Evolutionary conservation across 2,888 invertebrate genomes (phyloP), one percentile per base, ranked within the genome.

Genomic region (Antheraea yamamai): DNA sequence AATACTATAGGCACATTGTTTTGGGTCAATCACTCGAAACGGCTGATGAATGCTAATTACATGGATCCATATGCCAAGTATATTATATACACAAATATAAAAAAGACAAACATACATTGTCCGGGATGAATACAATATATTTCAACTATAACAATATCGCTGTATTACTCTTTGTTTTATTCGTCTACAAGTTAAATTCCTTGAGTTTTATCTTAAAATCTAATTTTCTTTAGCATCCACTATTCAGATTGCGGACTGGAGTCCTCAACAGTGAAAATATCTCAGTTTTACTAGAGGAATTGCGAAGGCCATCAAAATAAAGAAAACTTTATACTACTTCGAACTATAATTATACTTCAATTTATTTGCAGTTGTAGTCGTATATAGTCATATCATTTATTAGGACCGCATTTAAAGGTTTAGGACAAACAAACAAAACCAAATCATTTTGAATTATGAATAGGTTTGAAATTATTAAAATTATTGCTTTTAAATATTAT

Each of bases 21-120:
- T 83, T 82, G 84, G 88, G 87, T 87, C 89, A 88, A 79, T 87
- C 88, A 87, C 89, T 80, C 82, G 78, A 72, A 76, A 76, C 81
- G 80, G 68, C 77, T 77, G 78, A 77, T 75, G 84, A 81, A 84
- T 84, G 84, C 81, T 87, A 87, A 88, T 85, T 80, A 78, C 55
- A 73, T 55, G 73, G 52, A 73, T 73, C 55, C 52, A 55, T 55
- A 73, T 58, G 16, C 73, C 55, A 47, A 23, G 23, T 58, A 55
- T 75, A 47, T 58, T 64, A 73, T 72, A 52, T 66, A 30, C 58
- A 68, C 73, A 76, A 61, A 75, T 12, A 68, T 74, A 72, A 26
- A 66, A 66, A 73, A 39, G 39, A 2, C 70, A n/a, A 70, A 39
- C 39, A 39, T n/a, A 20, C 70, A 20, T 20, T 70, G 39, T 39